Conservation (phyloP, 1,140 invertebrate species). For the Drosophila sproati region DNA sequence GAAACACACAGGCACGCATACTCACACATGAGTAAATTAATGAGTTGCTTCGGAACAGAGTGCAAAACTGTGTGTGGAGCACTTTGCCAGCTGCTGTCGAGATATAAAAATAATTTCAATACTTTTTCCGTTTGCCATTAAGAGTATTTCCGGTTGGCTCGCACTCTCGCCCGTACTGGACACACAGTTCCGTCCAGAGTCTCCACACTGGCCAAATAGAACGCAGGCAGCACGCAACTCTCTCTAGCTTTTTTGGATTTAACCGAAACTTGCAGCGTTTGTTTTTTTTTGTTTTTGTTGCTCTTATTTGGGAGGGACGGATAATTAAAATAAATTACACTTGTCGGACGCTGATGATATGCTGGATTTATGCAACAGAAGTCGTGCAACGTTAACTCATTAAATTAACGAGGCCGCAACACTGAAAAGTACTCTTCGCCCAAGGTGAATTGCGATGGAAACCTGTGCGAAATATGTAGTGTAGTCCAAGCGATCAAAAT, state of each 20-base stretch:
- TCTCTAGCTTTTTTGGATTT: conserved; percentile 33
- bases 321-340: conserved; percentile 67
- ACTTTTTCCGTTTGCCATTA: conserved; percentile 69
- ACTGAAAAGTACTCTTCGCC: conserved; percentile 28
- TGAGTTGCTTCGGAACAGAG: conserved; percentile 23
- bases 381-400: conserved; percentile 36
- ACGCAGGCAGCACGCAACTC: conserved; percentile 5
- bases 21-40: conserved; percentile 39
- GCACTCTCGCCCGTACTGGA: neutral
- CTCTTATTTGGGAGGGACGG: conserved; percentile 7
- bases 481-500: conserved; percentile 40
- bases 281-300: neutral
- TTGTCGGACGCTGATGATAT: conserved; percentile 33
- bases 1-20: neutral
- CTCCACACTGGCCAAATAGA: conserved; percentile 28
- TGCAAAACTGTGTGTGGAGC: neutral
- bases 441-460: conserved; percentile 19
- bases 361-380: conserved; percentile 42
- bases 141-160: conserved; percentile 49
- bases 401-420: conserved; percentile 58
- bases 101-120: conserved; percentile 68
- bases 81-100: conserved; percentile 33
- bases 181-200: conserved; percentile 47
- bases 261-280: neutral
- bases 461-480: neutral